phyloP scores from a whole-genome alignment of 2,113 vertebrate species.

The Pseudorhombus dupliciocellatus region DNA sequence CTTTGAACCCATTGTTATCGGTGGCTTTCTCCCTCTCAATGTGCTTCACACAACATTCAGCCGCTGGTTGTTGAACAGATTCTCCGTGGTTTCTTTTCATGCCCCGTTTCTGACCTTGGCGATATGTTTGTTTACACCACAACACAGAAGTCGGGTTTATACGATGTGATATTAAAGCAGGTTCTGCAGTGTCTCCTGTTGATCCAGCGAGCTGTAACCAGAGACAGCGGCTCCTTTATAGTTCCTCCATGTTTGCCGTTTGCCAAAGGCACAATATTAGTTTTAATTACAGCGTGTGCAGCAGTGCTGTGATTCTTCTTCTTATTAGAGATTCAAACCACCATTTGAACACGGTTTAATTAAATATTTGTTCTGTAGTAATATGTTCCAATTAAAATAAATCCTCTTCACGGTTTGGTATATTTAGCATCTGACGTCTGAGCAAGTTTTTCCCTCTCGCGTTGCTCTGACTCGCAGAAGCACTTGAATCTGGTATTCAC shows the following conservation, averaged over 20 bases:
- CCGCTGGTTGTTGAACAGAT: not conserved
- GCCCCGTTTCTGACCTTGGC: not conserved
- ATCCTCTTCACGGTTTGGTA: not conserved
- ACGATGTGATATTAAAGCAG: too few species aligned
- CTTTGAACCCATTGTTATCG: not conserved
- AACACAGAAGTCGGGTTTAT: not conserved
- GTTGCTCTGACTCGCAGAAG: not conserved
- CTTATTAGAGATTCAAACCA: not conserved
- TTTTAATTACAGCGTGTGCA: not conserved
- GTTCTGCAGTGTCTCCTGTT: too few species aligned
- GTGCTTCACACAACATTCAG: not conserved
- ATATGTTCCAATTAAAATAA: not conserved
- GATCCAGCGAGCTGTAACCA: too few species aligned
- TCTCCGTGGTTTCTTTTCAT: not conserved
- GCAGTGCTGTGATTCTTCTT: not conserved
- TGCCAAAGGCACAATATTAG: not conserved
- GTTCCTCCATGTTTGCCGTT: not conserved
- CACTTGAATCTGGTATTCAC: constrained; percentile 1
- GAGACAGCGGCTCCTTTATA: not conserved
- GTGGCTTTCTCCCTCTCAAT: not conserved
- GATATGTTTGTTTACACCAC: not conserved
- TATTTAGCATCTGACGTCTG: not conserved
- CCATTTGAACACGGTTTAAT: not conserved
- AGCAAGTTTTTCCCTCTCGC: not conserved
- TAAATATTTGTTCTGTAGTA: not conserved